phyloP scores from a whole-genome alignment of 2,113 vertebrate species.

The Amia ocellicauda region DNA sequence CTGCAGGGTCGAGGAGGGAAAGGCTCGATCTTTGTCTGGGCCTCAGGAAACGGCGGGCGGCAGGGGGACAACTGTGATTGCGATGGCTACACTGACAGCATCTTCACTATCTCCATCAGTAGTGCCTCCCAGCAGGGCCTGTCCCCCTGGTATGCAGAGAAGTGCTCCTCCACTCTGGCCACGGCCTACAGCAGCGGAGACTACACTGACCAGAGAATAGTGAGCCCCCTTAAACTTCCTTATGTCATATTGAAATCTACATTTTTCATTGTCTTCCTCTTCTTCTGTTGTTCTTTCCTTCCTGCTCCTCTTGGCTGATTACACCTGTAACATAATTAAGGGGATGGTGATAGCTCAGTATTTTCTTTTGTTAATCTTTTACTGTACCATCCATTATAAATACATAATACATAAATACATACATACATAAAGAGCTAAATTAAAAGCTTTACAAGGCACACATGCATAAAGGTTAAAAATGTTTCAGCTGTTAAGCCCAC shows the following conservation, averaged over 20 bases:
- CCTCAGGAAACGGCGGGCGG: constrained; percentile 93
- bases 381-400: too few relatives aligned
- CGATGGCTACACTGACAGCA: constrained; percentile 96
- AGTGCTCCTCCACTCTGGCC: constrained; percentile 95
- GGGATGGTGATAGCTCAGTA: too few relatives aligned
- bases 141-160: constrained; percentile 97
- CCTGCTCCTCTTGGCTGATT: not conserved
- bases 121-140: constrained; percentile 95
- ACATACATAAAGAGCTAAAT: too few relatives aligned
- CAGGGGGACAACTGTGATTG: constrained; percentile 98
- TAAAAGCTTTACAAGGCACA: too few relatives aligned
- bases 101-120: constrained; percentile 97
- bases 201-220: constrained; percentile 96
- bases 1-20: constrained; percentile 87
- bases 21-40: constrained; percentile 97
- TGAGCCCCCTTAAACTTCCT: constrained; percentile 55
- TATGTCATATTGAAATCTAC: too few relatives aligned
- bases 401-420: too few relatives aligned
- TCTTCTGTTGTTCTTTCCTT: not conserved
- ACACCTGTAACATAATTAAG: too few relatives aligned
- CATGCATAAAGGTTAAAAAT: too few relatives aligned
- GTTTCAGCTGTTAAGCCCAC: too few relatives aligned
- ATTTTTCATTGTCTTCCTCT: not conserved
- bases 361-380: too few relatives aligned
- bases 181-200: constrained; percentile 98